phyloP scores from a whole-genome alignment of 2,888 invertebrate species.

The Rotaria macrura region DNA sequence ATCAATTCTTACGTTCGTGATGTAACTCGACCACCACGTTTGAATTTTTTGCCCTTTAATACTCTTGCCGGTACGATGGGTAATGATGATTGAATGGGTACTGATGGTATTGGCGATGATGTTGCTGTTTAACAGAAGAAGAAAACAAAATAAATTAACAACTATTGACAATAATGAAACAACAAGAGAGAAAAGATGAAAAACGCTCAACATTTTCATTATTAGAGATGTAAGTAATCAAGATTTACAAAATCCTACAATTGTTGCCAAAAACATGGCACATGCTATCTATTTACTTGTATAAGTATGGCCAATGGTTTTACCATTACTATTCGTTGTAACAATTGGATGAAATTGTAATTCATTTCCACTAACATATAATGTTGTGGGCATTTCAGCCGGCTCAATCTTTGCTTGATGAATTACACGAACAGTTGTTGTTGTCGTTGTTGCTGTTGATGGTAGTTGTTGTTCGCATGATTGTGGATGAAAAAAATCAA shows the following conservation, averaged over 20 bases:
- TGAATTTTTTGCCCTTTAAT: constrained; percentile 7
- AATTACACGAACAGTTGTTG: not conserved
- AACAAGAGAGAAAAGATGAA: too few relatives aligned
- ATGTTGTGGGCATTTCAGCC: not conserved
- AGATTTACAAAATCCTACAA: not conserved
- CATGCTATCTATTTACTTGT: not conserved
- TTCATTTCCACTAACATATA: constrained; percentile 8
- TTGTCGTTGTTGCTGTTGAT: not conserved
- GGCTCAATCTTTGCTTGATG: not conserved
- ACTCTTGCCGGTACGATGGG: not conserved
- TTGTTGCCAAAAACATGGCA: too few relatives aligned
- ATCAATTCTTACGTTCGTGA: not conserved
- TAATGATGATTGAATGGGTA: not conserved
- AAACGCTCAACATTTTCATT: too few relatives aligned
- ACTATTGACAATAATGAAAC: too few relatives aligned
- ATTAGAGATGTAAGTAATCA: not conserved
- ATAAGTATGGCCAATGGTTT: not conserved
- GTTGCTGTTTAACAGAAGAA: not conserved
- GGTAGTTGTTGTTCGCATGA: not conserved
- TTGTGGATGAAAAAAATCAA: not conserved
- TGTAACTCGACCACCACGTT: constrained; percentile 5
- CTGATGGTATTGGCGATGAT: not conserved
- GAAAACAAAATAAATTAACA: not conserved
- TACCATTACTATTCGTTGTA: not conserved
- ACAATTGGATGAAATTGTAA: not conserved